Percentiles rank a stretch among this genome's conserved stretches.
These are phyloP conservation scores for Tretioscincus oriximinensis DNA, from an alignment of 2,113 vertebrate genomes.

Conservation along the genomic window DNA sequence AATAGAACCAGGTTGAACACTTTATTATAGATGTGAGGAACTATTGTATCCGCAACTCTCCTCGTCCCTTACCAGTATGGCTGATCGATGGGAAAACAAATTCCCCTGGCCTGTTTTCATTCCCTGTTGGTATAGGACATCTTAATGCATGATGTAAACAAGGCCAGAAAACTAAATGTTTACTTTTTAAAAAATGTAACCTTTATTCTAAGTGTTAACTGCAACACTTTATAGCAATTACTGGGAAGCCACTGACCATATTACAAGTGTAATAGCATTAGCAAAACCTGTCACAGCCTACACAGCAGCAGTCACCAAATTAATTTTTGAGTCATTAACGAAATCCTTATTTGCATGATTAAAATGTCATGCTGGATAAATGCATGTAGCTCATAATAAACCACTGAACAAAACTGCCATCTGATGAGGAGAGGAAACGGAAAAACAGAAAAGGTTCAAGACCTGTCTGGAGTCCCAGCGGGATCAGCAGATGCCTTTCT, in stretches of 20 bases:
- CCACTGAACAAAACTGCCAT: constrained; percentile 22
- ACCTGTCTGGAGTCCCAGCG: constrained; percentile 5
- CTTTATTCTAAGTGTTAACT: constrained; percentile 44
- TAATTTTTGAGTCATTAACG: constrained; percentile 33
- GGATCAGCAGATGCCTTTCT: not conserved
- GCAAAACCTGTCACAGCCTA: constrained; percentile 29
- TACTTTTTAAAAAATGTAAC: constrained; percentile 37
- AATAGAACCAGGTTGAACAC: too few relatives aligned
- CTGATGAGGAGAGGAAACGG: constrained; percentile 26
- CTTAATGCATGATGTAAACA: constrained; percentile 26
- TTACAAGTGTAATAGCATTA: constrained; percentile 57
- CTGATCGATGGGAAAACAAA: not conserved
- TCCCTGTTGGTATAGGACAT: not conserved
- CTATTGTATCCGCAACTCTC: not conserved
- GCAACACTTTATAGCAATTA: constrained; percentile 34
- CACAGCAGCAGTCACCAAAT: constrained; percentile 26
- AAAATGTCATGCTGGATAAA: constrained; percentile 36
- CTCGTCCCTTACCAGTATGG: not conserved
- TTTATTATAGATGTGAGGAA: too few relatives aligned
- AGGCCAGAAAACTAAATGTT: constrained; percentile 17
- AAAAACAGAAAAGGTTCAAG: constrained; percentile 39
- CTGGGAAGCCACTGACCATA: constrained; percentile 35
- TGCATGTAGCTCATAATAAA: constrained; percentile 38
- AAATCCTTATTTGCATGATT: constrained; percentile 39
- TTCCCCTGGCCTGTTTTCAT: not conserved